Evolutionary conservation across 1,140 invertebrate genomes (phyloP).

Genomic region (Drosophila santomea): DNA sequence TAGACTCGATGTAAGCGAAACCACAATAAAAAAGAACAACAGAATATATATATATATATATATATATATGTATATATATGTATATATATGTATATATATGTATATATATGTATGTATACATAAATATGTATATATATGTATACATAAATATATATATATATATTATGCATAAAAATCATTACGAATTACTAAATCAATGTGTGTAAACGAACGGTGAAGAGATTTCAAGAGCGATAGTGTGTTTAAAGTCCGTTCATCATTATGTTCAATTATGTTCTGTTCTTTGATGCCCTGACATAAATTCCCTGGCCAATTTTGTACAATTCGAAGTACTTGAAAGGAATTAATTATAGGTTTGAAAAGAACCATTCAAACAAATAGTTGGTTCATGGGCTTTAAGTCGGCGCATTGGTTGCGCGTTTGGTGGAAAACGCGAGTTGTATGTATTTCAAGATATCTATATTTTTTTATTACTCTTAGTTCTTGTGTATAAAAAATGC

Average conservation of each 20-base stretch:
- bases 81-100: constrained; percentile 29
- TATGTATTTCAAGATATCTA: constrained; percentile 42
- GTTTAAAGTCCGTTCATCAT: constrained; percentile 15
- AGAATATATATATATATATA: constrained; percentile 19
- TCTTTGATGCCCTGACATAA: constrained; percentile 10
- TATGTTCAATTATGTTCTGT: constrained; percentile 6
- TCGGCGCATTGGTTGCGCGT: constrained; percentile 1
- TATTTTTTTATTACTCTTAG: constrained; percentile 43
- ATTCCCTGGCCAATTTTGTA: neutral
- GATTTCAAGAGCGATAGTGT: constrained; percentile 15
- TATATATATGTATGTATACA: constrained; percentile 38
- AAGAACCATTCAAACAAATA: neutral
- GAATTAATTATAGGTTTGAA: neutral
- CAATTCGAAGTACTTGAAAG: too few species aligned
- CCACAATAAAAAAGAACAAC: constrained; percentile 46
- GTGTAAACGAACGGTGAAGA: constrained; percentile 30
- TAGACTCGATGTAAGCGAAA: constrained; percentile 66
- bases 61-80: too few species aligned
- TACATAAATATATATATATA: constrained; percentile 16
- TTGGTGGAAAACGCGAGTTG: constrained; percentile 1
- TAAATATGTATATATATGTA: neutral
- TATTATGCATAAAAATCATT: constrained; percentile 38
- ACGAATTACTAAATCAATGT: constrained; percentile 41
- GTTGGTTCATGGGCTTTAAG: constrained; percentile 6
- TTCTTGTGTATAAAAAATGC: constrained; percentile 40